A percentile compares a stretch with the other conserved stretches of the same genome.
phyloP scores from a whole-genome alignment of 2,888 invertebrate genomes.

The Polymixis lichenea region DNA sequence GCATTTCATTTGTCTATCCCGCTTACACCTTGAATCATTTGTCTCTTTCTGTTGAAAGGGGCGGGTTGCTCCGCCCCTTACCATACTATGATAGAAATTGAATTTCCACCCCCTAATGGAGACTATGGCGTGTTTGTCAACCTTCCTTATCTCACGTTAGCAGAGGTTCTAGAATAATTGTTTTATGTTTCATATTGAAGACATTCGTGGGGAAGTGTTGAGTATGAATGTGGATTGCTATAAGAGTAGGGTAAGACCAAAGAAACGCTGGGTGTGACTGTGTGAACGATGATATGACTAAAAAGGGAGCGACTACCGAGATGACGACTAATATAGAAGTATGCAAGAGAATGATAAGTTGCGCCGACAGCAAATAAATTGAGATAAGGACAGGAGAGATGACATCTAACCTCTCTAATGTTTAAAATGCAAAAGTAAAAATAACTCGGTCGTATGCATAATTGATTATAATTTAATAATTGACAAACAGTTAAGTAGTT shows the following conservation, averaged over 20 bases:
- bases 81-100: constrained; percentile 20
- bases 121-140: constrained; percentile 21
- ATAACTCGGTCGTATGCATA: background rate
- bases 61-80: constrained; percentile 49
- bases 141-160: constrained; percentile 42
- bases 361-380: background rate
- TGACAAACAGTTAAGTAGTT: no score
- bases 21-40: background rate
- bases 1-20: constrained; percentile 41
- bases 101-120: constrained; percentile 41
- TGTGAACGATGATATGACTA: background rate
- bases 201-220: no score
- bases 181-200: constrained; percentile 7
- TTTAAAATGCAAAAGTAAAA: background rate
- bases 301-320: background rate
- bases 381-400: no score
- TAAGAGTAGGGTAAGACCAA: background rate
- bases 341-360: background rate
- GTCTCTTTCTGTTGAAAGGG: constrained; percentile 31
- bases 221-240: background rate
- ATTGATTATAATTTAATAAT: no score
- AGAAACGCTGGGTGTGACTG: background rate
- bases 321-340: background rate
- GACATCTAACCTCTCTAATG: background rate
- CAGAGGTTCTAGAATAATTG: constrained; percentile 25